Evolutionary conservation across 2,113 vertebrate genomes (phyloP).

Genomic region (Promerops cafer): DNA sequence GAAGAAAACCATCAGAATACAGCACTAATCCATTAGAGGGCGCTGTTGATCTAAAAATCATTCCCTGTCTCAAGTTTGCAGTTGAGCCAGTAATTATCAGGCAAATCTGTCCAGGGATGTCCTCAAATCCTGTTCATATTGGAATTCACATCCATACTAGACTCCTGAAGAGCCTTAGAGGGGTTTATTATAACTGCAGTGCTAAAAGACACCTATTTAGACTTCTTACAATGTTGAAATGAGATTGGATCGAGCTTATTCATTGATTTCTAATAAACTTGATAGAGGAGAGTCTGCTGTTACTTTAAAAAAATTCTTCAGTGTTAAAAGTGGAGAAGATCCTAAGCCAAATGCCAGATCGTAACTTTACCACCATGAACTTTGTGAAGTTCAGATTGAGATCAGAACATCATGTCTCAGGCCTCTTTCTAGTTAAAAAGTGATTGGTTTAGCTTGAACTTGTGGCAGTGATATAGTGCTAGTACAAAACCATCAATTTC

Average conservation of each 20-base stretch:
- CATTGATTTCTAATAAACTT: slow-evolving; percentile 65
- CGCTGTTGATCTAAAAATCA: slow-evolving; percentile 23
- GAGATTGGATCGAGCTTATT: slow-evolving; percentile 51
- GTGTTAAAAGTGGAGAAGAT: slow-evolving; percentile 5
- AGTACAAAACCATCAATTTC: slow-evolving; percentile 38
- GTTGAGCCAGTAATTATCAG: not conserved
- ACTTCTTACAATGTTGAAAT: slow-evolving; percentile 50
- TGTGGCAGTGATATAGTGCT: slow-evolving; percentile 43
- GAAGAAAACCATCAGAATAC: not conserved
- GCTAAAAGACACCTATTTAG: slow-evolving; percentile 65
- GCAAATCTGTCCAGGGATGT: slow-evolving; percentile 36
- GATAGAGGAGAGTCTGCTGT: slow-evolving; percentile 13
- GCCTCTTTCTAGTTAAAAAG: slow-evolving; percentile 35
- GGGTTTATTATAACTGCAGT: slow-evolving; percentile 60
- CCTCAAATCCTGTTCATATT: slow-evolving; percentile 53
- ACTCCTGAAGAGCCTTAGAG: slow-evolving; percentile 37
- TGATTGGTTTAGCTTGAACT: slow-evolving; percentile 45
- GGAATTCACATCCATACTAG: slow-evolving; percentile 57
- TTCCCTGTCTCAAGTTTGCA: not conserved
- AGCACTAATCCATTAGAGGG: slow-evolving; percentile 4
- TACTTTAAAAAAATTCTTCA: not conserved
- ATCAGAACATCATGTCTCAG: slow-evolving; percentile 36
- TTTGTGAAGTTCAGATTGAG: slow-evolving; percentile 36
- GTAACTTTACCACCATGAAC: not conserved
- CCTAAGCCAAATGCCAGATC: slow-evolving; percentile 18